Base-by-base conservation (phyloP, 2,888 invertebrate genomes). In the Scelioninae gen. 2 region DNA sequence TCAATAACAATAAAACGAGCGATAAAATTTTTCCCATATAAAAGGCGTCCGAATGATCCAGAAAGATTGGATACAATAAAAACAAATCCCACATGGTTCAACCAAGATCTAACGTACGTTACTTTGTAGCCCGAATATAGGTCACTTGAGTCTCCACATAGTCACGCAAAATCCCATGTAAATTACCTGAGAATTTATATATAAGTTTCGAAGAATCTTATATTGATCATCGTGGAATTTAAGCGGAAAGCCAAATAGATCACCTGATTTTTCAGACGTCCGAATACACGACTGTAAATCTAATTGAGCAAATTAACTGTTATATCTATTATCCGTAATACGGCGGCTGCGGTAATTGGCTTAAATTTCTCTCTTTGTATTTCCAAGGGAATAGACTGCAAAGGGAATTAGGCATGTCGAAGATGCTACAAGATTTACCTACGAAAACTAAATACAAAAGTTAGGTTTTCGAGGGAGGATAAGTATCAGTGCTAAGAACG, bases 311-410 rank as follows among this genome's bases (percentile, higher is more conserved):
- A 82, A 82, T 81, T 80, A 79, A 81, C 77, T 79, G 73, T 78
- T 72, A 77, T 81, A 82, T 83, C 81, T 81, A 83, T 83, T 82
- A 83, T 83, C 82, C 81, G 79, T 78, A 72, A 81, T 81, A 78
- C 78, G 60, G 77, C 76, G 79, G 79, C 77, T 76, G 67, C 67
- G 16, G 65, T 74, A 67, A 74, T 67, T 74, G 71, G 74, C 63
- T 71, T 64, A 71, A 57, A 71, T 71, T 58, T 69, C 72, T 69
- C 69, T 67, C 37, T 63, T 53, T 65, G 73, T 52, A 69, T 65
- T 74, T 74, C 74, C 37, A 61, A 39, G 72, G 48, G 70, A 63
- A 70, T 70, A 50, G 70, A 70, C 57, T 55, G 57, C 53, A 70
- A 70, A 63, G 63, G 63, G 63, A 70, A 63, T 70, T 70, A 63